Evolutionary conservation across 2,113 vertebrate species (phyloP), one percentile per base, ranked within the genome.

Genomic region (Athene cunicularia): DNA sequence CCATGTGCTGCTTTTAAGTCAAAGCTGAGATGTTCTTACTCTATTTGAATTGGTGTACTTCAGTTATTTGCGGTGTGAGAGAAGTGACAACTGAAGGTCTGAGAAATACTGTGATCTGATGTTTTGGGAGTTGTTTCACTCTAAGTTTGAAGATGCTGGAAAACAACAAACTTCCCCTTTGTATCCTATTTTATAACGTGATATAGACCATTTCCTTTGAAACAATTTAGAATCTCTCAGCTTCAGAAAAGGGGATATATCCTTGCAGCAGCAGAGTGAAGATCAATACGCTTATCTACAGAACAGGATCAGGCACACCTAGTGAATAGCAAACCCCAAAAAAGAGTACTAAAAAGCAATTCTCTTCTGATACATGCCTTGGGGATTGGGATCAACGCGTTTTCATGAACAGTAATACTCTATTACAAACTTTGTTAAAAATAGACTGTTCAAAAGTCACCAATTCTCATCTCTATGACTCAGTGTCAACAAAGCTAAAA

Each of bases 371-470:
- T 27, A 95, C 33, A 45, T 14, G 41, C 67, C 67, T 70, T 37
- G n/a, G 35, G 58, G 80, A 80, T 3, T 70, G 68, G 63, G 79
- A 64, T 24, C 1, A 2, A 68, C 62, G 80, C 0, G 11, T 53
- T 90, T 56, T 50, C n/a, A 80, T 2, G 2, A 92, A 62, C 35
- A 92, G 16, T 28, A 92, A 83, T 28, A 56, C 6, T 24, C 49
- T 60, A 32, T 39, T 55, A 88, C 12, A 70, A 90, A 80, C 27
- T 73, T 79, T 15, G 35, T 92, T 88, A 92, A 88, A 93, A 95
- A 86, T 41, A 95, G 75, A 49, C 59, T 41, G 24, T 92, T 90
- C 63, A 64, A 80, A 95, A 95, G 59, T 73, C 63, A 92, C 82
- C 59, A 76, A 41, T 92, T 90, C 85, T 94, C 47, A 67, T 71